Base-by-base conservation (phyloP, 2,113 vertebrate species). In the Cryptoleucopteryx plumbea region DNA sequence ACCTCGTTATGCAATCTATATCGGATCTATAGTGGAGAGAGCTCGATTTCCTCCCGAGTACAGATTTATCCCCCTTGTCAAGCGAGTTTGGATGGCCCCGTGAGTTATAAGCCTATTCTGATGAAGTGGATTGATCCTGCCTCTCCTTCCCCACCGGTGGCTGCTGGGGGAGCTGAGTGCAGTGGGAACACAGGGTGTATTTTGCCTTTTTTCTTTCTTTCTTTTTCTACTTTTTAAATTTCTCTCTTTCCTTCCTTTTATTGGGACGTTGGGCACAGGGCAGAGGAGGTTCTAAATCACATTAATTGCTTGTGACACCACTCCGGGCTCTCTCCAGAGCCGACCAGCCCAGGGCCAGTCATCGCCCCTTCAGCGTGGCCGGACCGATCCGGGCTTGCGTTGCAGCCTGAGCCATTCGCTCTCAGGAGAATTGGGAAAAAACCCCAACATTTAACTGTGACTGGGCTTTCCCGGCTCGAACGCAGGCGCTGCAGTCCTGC, bases 91-190 rank as follows among this genome's bases (percentile, higher is more conserved):
- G 82, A 62, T 74, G 50, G 47, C 72, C 82, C 77, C 10, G 23
- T 61, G 85, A 74, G 61, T 59, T 83, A 53, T 13, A 31, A 71
- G 71, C 36, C 31, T 4, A 15, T 67, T 58, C 52, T 71, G 58
- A 67, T 2, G 7, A 27, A 73, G 63, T 52, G 61, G 58, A 40
- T 74, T 86, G 79, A 85, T 95, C 74, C 68, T 87, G 16, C 31
- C 17, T 74, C 88, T 61, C 32, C 31, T 84, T 78, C 40, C 48
- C 3, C 7, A 1, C 5, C 0, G 0, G 72, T 6, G 16, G 31
- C 58, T 89, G 21, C 45, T 2, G 6, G 31, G 12, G 36, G 22
- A 81, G 36, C 17, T 58, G 59, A 38, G 16, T 56, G 61, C 29
- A 43, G 32, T 2, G 16, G 66, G 47, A 70, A 5, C 1, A 3